Conservation (phyloP, 2,888 invertebrate genomes). For the Tenthredo distinguenda region DNA sequence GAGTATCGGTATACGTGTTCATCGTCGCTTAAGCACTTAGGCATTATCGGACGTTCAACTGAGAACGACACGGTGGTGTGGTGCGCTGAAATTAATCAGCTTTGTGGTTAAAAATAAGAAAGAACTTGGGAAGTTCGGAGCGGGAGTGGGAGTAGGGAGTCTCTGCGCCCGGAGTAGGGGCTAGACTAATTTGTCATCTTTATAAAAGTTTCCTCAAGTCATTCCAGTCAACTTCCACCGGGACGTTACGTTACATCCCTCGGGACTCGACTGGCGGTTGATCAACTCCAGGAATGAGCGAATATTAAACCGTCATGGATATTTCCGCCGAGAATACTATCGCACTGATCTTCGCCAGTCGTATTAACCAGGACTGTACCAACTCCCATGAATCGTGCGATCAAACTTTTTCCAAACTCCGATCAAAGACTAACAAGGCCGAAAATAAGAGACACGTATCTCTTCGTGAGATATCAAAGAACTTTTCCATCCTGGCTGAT, state of each 20-base stretch:
- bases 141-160: not conserved
- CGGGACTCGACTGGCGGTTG: slow-evolving; percentile 31
- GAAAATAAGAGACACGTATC: not conserved
- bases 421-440: not conserved
- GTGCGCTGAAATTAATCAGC: slow-evolving; percentile 47
- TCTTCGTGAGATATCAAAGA: not conserved
- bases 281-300: slow-evolving; percentile 36
- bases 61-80: slow-evolving; percentile 22
- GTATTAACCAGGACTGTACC: not conserved
- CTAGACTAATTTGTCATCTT: slow-evolving; percentile 49
- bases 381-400: slow-evolving; percentile 17
- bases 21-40: slow-evolving; percentile 42
- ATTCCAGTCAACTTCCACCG: slow-evolving; percentile 34
- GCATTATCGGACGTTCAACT: slow-evolving; percentile 43
- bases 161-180: not conserved
- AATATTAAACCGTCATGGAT: slow-evolving; percentile 25
- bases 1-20: slow-evolving; percentile 29
- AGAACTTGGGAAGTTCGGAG: slow-evolving; percentile 16
- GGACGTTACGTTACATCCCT: slow-evolving; percentile 19
- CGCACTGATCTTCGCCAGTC: not conserved
- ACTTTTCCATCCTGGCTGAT: not conserved
- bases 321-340: not conserved
- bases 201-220: slow-evolving; percentile 46
- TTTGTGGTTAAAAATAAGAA: slow-evolving; percentile 46
- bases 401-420: not conserved